A percentile compares a stretch with the other conserved stretches of the same genome.
Conservation (phyloP, 2,888 invertebrate genomes). For the Panorpa germanica region DNA sequence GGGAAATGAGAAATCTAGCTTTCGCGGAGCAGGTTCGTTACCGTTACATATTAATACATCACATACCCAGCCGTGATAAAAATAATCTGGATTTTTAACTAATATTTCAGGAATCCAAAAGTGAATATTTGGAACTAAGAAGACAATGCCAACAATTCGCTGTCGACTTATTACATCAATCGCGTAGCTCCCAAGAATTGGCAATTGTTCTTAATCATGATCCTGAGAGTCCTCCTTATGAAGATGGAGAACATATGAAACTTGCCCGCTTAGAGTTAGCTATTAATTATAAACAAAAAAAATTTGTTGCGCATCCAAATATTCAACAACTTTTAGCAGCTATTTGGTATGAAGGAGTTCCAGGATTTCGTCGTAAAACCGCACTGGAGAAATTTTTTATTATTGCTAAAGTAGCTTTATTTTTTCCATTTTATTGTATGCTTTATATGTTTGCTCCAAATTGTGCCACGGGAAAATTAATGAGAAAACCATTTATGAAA, state of each 20-base stretch:
- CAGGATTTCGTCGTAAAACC: slow-evolving; percentile 76
- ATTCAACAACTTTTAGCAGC: slow-evolving; percentile 82
- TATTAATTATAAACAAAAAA: slow-evolving; percentile 87
- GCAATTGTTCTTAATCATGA: slow-evolving; percentile 89
- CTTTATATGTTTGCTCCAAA: slow-evolving; percentile 74
- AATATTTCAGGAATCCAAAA: slow-evolving; percentile 54
- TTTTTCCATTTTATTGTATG: slow-evolving; percentile 76
- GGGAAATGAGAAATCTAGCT: slow-evolving; percentile 80
- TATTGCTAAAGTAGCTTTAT: slow-evolving; percentile 51
- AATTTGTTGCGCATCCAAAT: slow-evolving; percentile 91
- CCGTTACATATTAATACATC: neutral
- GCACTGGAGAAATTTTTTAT: slow-evolving; percentile 52
- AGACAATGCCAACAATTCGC: slow-evolving; percentile 79
- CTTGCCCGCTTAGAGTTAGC: slow-evolving; percentile 76
- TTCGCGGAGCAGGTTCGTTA: slow-evolving; percentile 56
- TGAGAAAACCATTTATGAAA: slow-evolving; percentile 92
- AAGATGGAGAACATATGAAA: slow-evolving; percentile 67
- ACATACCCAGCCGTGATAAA: neutral
- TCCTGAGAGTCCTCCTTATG: slow-evolving; percentile 49
- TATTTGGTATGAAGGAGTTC: slow-evolving; percentile 91
- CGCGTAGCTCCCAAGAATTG: slow-evolving; percentile 79
- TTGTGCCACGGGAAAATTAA: slow-evolving; percentile 57
- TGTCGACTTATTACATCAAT: slow-evolving; percentile 77
- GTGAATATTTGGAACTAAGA: slow-evolving; percentile 75
- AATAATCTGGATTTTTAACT: neutral